A percentile compares a stretch with the other conserved stretches of the same genome.
Evolutionary conservation across 2,888 invertebrate species (phyloP).

Genomic region (Harpalus rufipes): DNA sequence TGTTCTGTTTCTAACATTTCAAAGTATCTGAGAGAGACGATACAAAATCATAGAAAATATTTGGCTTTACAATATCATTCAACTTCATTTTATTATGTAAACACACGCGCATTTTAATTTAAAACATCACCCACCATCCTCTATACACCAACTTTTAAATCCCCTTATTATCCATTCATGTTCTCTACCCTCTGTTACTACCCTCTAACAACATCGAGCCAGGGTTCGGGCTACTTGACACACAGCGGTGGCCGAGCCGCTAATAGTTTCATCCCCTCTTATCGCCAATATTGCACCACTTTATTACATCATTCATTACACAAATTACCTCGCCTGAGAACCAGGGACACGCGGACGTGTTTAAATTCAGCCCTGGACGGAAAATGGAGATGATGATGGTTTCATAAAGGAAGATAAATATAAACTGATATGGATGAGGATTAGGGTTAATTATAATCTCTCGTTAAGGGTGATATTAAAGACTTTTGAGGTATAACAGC

Average conservation of each 20-base stretch:
- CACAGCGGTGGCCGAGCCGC: constrained; percentile 61
- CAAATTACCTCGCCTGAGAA: constrained; percentile 75
- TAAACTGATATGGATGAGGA: constrained; percentile 1
- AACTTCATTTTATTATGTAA: background rate
- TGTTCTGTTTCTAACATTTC: no score
- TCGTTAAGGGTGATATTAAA: background rate
- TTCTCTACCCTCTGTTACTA: background rate
- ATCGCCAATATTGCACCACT: constrained; percentile 77
- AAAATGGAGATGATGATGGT: background rate
- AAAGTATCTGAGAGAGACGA: no score
- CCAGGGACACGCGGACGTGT: constrained; percentile 12
- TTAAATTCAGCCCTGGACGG: background rate
- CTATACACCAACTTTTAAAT: constrained; percentile 21
- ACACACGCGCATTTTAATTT: background rate
- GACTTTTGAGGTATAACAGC: background rate
- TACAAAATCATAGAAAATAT: no score
- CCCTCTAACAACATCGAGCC: background rate
- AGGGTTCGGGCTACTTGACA: constrained; percentile 7
- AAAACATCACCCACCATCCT: constrained; percentile 5
- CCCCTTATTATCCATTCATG: constrained; percentile 37
- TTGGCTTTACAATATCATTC: background rate
- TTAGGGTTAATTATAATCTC: background rate
- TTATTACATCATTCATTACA: constrained; percentile 77
- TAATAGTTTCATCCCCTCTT: constrained; percentile 76
- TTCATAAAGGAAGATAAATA: constrained; percentile 4